Evolutionary conservation across 2,888 invertebrate genomes (phyloP).

Genomic region (Lasioglossum calceatum): DNA sequence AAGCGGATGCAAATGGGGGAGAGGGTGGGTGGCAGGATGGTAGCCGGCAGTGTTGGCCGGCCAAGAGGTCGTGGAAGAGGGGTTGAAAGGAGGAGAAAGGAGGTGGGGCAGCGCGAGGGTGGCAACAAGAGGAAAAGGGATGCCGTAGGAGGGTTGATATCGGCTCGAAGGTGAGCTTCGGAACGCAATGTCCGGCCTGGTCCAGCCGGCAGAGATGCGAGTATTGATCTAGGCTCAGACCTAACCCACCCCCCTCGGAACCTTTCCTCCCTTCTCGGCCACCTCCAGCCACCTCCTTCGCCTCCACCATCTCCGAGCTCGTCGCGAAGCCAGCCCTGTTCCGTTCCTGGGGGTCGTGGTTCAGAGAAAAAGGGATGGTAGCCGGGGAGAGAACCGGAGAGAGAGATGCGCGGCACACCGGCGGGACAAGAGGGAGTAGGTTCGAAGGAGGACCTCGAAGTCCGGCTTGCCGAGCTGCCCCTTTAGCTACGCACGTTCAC

Average conservation of each 20-base stretch:
- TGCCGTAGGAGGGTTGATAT: slow-evolving; percentile 70
- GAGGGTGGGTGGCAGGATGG: slow-evolving; percentile 49
- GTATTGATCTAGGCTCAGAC: slow-evolving; percentile 83
- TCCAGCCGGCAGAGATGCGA: slow-evolving; percentile 84
- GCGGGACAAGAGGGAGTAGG: slow-evolving; percentile 45
- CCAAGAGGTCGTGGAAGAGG: slow-evolving; percentile 66
- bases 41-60: slow-evolving; percentile 61
- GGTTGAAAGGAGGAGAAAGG: slow-evolving; percentile 55
- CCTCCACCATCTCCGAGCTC: slow-evolving; percentile 67
- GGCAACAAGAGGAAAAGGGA: slow-evolving; percentile 58
- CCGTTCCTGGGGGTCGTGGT: slow-evolving; percentile 73
- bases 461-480: slow-evolving; percentile 81
- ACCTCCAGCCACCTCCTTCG: slow-evolving; percentile 75
- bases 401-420: slow-evolving; percentile 49
- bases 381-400: slow-evolving; percentile 48
- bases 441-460: slow-evolving; percentile 78
- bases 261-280: slow-evolving; percentile 68
- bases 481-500: slow-evolving; percentile 76
- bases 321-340: slow-evolving; percentile 74
- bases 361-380: slow-evolving; percentile 66
- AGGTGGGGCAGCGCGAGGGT: slow-evolving; percentile 58
- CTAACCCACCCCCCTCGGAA: slow-evolving; percentile 64
- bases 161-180: slow-evolving; percentile 79
- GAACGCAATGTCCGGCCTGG: slow-evolving; percentile 84
- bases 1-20: slow-evolving; percentile 64